These are phyloP conservation scores for Paramormyrops hopkinsi DNA, from an alignment of 2,797 vertebrate species.

Conservation along the genomic window DNA sequence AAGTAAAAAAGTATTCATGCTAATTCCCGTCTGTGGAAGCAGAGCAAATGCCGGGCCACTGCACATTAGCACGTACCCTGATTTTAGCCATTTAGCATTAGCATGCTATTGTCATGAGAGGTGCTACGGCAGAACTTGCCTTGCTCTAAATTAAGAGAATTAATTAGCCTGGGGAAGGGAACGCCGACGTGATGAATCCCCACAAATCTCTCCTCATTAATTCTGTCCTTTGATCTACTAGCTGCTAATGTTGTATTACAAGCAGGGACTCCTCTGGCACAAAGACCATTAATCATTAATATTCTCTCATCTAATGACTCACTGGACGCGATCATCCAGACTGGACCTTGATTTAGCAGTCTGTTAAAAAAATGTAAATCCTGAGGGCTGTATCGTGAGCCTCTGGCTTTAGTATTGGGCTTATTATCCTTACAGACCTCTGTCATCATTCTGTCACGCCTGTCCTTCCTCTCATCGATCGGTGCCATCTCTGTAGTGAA, in stretches of 20 bases:
- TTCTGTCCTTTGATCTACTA: constrained; percentile 31
- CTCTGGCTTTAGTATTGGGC: background rate
- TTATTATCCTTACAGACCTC: constrained; percentile 19
- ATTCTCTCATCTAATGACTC: constrained; percentile 25
- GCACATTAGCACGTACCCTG: background rate
- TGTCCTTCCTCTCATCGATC: background rate
- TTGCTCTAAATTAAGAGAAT: constrained; percentile 35
- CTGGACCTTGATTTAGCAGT: constrained; percentile 22
- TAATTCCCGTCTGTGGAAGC: background rate
- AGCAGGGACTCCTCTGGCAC: constrained; percentile 34
- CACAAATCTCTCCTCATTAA: constrained; percentile 36
- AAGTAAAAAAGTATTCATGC: background rate
- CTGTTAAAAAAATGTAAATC: constrained; percentile 4
- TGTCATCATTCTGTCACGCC: background rate
- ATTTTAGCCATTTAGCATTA: background rate
- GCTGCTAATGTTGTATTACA: constrained; percentile 43
- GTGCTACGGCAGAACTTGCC: constrained; percentile 13
- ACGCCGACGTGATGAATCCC: constrained; percentile 32
- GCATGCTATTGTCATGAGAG: background rate
- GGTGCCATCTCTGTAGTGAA: constrained; percentile 10
- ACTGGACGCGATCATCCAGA: constrained; percentile 34
- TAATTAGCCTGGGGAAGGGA: constrained; percentile 36
- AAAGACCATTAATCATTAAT: constrained; percentile 41
- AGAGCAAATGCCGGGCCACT: background rate
- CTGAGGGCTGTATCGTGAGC: background rate